Evolutionary conservation across 2,888 invertebrate species (phyloP).

Genomic region (Nymphalis c-album): DNA sequence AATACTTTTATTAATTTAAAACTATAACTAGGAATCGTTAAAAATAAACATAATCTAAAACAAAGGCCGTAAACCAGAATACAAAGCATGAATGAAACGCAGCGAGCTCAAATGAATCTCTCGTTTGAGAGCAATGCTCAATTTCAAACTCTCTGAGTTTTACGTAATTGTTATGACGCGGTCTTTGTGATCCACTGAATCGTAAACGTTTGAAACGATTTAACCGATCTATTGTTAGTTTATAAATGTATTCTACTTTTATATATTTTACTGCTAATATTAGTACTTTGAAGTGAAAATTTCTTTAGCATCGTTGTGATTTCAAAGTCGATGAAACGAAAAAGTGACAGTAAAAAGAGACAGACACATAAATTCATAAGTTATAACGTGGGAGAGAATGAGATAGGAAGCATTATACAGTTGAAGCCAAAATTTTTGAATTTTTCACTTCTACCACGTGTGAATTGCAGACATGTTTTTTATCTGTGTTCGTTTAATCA

Average conservation of each 20-base stretch:
- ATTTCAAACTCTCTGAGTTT: constrained; percentile 9
- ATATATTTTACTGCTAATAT: neutral
- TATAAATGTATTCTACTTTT: neutral
- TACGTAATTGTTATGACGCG: constrained; percentile 12
- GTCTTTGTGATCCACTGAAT: constrained; percentile 5
- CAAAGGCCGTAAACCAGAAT: neutral
- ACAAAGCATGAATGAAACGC: constrained; percentile 9
- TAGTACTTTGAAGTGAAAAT: no score
- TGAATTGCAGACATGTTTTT: no score
- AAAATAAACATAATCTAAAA: constrained; percentile 5
- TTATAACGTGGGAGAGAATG: no score
- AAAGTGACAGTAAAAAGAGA: no score
- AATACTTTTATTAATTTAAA: no score
- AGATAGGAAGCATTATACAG: no score
- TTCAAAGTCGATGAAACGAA: no score
- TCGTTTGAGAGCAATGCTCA: constrained; percentile 7
- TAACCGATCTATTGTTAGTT: neutral
- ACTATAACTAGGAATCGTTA: neutral
- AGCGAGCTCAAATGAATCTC: constrained; percentile 11
- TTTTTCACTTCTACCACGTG: no score
- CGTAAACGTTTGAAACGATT: constrained; percentile 6
- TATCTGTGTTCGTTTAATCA: no score
- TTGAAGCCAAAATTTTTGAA: no score
- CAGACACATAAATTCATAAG: no score
- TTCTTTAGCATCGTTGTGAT: no score